Percentiles rank a stretch among this genome's conserved stretches.
Conservation (phyloP, 2,113 vertebrate genomes). For the Chaenocephalus aceratus region DNA sequence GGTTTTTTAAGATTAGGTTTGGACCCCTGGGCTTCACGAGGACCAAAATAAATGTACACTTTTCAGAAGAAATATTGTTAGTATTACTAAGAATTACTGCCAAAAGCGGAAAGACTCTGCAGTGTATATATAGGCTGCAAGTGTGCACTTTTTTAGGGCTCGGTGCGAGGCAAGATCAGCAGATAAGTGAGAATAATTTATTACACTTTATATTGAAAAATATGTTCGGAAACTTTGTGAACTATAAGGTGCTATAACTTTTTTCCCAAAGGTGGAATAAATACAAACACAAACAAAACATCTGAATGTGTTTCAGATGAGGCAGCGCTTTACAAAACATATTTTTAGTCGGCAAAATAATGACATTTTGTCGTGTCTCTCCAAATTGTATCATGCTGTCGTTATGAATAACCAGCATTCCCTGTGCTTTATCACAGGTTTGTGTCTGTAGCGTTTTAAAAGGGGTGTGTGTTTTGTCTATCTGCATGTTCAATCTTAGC, state of each 20-base stretch:
- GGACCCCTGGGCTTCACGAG: constrained; percentile 26
- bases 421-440: constrained; percentile 17
- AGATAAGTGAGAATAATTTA: background rate
- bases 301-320: background rate
- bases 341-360: background rate
- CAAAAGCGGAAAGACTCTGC: background rate
- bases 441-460: constrained; percentile 4
- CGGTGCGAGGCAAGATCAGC: background rate
- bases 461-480: background rate
- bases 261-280: background rate
- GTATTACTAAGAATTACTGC: background rate
- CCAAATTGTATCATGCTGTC: background rate
- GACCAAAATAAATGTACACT: constrained; percentile 19
- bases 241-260: background rate
- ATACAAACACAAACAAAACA: background rate
- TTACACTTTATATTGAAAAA: background rate
- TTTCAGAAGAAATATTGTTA: constrained; percentile 12
- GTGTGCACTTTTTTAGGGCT: background rate
- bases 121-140: constrained; percentile 8
- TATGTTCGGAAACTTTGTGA: background rate
- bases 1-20: constrained; percentile 36
- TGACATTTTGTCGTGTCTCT: background rate
- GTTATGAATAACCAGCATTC: background rate
- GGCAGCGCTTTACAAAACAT: background rate
- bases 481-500: constrained; percentile 11